Evolutionary conservation across 1,140 invertebrate genomes (phyloP).

Genomic region (Protaetia brevitarsis): DNA sequence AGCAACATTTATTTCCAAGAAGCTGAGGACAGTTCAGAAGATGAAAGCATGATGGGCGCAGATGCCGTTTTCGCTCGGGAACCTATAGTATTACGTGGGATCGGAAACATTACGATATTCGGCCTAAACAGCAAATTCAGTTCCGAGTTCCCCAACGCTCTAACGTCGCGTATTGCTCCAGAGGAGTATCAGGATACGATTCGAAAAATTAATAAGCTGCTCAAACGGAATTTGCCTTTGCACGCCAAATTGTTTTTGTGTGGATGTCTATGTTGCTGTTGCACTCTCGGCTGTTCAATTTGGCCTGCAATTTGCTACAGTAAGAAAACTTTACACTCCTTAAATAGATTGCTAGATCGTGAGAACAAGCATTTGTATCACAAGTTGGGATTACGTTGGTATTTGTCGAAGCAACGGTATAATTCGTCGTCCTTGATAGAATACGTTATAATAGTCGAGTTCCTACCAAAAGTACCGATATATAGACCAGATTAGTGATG

Average conservation of each 20-base stretch:
- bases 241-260: conserved; percentile 95
- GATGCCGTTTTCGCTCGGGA: conserved; percentile 74
- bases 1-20: conserved; percentile 90
- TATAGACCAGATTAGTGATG: conserved; percentile 89
- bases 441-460: conserved; percentile 93
- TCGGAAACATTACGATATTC: conserved; percentile 95
- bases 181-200: conserved; percentile 95
- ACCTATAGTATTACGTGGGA: conserved; percentile 86
- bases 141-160: conserved; percentile 83
- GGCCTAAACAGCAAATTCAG: conserved; percentile 93
- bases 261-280: conserved; percentile 95
- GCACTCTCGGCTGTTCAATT: conserved; percentile 92
- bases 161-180: conserved; percentile 88
- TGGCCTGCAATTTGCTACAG: conserved; percentile 97
- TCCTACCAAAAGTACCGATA: conserved; percentile 93
- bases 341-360: conserved; percentile 94
- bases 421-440: conserved; percentile 97
- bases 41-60: conserved; percentile 55
- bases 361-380: conserved; percentile 95
- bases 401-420: conserved; percentile 88
- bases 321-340: conserved; percentile 90
- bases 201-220: conserved; percentile 82
- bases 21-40: conserved; percentile 72
- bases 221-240: conserved; percentile 91
- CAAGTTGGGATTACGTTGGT: conserved; percentile 90